phyloP scores from a whole-genome alignment of 2,113 vertebrate species.

The Phalacrocorax aristotelis region DNA sequence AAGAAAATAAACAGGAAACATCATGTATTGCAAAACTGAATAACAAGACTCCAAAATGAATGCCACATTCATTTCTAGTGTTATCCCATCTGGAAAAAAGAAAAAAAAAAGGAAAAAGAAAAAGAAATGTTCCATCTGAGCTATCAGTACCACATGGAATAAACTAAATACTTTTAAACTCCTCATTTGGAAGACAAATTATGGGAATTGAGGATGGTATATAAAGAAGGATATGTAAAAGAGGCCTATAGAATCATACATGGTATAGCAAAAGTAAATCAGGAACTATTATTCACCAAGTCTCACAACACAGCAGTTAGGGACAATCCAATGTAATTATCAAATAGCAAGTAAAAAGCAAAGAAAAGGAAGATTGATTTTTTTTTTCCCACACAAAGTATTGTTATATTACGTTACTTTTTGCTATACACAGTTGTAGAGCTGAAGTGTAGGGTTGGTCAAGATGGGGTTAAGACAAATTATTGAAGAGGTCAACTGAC shows the following conservation, averaged over 20 bases:
- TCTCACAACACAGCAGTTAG: not conserved
- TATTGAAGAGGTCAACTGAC: not conserved
- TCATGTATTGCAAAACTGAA: not conserved
- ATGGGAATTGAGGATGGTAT: not conserved
- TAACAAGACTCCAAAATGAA: not conserved
- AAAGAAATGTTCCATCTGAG: not conserved
- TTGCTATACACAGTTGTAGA: not conserved
- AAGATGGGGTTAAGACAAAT: not conserved
- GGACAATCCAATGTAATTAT: not conserved
- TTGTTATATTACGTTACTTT: not conserved
- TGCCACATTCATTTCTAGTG: not conserved
- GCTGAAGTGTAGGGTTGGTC: not conserved
- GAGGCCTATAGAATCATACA: not conserved
- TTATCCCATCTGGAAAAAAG: not conserved
- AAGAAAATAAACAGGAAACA: conserved; percentile 7
- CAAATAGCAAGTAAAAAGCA: not conserved
- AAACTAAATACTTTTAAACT: not conserved
- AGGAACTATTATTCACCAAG: not conserved
- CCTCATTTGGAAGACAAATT: not conserved
- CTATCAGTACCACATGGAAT: not conserved
- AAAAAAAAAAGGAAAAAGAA: not conserved
- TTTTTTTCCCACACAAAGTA: not conserved
- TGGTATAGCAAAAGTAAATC: fast-evolving
- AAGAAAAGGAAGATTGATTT: not conserved
- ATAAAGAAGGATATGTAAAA: not conserved